These are phyloP conservation scores for Dinoponera quadriceps DNA, from an alignment of 1,140 invertebrate genomes.

Conservation along the genomic window DNA sequence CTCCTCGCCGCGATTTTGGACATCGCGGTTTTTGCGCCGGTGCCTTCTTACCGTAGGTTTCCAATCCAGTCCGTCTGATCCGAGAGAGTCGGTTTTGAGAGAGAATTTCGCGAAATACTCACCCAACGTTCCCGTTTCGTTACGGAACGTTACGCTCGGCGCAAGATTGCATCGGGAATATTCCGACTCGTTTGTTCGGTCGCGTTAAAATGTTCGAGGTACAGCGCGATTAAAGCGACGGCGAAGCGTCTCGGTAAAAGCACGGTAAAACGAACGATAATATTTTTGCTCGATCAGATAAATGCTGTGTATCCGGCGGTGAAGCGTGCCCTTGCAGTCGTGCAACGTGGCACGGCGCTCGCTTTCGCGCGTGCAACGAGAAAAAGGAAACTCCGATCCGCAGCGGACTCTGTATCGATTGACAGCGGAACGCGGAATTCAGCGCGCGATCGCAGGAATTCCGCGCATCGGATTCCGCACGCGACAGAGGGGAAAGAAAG, in stretches of 20 bases:
- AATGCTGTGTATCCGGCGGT: not conserved
- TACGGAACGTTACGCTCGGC: too few relatives aligned
- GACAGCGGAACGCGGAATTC: slow-evolving; percentile 34
- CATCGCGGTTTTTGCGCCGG: too few relatives aligned
- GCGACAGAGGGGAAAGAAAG: too few relatives aligned
- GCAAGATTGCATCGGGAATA: too few relatives aligned
- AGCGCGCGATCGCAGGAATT: slow-evolving; percentile 5
- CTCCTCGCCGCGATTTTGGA: too few relatives aligned
- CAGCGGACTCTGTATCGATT: too few relatives aligned
- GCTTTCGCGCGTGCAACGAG: not conserved
- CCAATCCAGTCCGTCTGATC: too few relatives aligned
- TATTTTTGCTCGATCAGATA: not conserved
- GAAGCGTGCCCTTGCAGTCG: slow-evolving; percentile 17
- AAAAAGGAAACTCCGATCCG: not conserved
- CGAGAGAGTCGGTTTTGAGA: too few relatives aligned
- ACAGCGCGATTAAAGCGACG: not conserved
- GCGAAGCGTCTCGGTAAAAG: not conserved
- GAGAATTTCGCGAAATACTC: too few relatives aligned
- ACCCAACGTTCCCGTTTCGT: too few relatives aligned
- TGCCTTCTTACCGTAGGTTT: too few relatives aligned
- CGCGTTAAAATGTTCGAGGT: not conserved
- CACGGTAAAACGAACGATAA: not conserved
- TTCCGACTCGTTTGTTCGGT: too few relatives aligned
- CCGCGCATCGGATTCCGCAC: slow-evolving; percentile 10
- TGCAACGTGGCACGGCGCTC: not conserved